Conservation (phyloP, 2,113 vertebrate species). For the Nycticebus coucang region DNA sequence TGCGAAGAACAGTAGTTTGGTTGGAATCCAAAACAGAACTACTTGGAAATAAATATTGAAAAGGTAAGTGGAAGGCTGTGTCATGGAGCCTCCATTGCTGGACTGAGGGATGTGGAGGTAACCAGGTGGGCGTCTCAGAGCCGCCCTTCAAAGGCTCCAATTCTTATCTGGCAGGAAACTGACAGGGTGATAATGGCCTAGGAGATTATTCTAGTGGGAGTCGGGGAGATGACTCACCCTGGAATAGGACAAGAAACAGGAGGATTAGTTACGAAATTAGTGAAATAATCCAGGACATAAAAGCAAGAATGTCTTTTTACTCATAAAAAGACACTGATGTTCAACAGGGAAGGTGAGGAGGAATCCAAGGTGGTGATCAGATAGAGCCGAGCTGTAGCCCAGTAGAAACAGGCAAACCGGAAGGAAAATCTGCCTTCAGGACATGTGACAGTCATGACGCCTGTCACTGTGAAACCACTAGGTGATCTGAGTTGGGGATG, state of each 20-base stretch:
- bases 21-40: not conserved
- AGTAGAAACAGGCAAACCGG: not conserved
- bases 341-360: not conserved
- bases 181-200: no score
- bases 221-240: not conserved
- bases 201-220: not conserved
- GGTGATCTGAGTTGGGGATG: not conserved
- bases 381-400: not conserved
- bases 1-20: not conserved
- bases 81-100: not conserved
- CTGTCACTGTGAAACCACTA: not conserved
- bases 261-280: not conserved
- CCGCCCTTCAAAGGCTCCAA: not conserved
- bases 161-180: not conserved
- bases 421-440: not conserved
- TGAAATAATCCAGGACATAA: not conserved
- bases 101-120: not conserved
- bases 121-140: not conserved
- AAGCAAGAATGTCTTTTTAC: not conserved
- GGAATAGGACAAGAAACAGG: not conserved
- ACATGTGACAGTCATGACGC: not conserved
- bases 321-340: not conserved
- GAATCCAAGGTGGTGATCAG: not conserved
- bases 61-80: not conserved
- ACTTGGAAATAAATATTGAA: not conserved